Evolutionary conservation across 2,797 vertebrate species (phyloP), one percentile per base, ranked within the genome.

Genomic region (Heterohyrax brucei): DNA sequence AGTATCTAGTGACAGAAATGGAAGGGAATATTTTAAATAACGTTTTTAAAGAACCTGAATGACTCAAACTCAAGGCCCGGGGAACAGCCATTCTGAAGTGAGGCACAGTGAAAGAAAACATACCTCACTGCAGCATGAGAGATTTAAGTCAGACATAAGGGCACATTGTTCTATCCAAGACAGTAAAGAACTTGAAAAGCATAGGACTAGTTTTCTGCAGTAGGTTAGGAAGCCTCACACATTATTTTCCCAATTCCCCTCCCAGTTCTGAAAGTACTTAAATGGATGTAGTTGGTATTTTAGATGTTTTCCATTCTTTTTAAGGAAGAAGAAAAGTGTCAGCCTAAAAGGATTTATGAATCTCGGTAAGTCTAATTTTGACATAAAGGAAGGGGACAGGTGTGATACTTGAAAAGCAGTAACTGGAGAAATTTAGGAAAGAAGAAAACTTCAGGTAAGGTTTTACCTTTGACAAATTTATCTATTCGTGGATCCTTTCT

Each of bases 301-400:
- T 89, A 72, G 18, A 50, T 64, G 73, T 82, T 87, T 89, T 76
- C 81, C 10, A 94, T 92, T 95, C 92, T 87, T 50, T 92, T 91
- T 80, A 33, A 88, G 44, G 75, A 75, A 86, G 85, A 76, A 79
- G 10, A 87, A 91, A 94, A n/a, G 7, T 61, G 22, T 14, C 24
- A 85, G 53, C 10, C 64, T 90, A 79, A 89, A 89, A 95, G 13
- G 21, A 72, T 28, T 82, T 79, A 53, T 9, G 19, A 59, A 78
- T 22, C 72, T 68, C 59, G 59, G 26, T 44, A 91, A 46, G 18
- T n/a, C 16, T 81, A 68, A 79, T 30, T 62, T 78, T 88, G 92
- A n/a, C 7, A 9, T 72, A 39, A 73, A 89, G 78, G 18, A 70
- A 46, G 3, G n/a, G 22, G 95, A 85, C 9, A 68, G 33, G 6